These are phyloP conservation scores for Seladonia tumulorum DNA, from an alignment of 2,888 invertebrate genomes.

Conservation along the genomic window DNA sequence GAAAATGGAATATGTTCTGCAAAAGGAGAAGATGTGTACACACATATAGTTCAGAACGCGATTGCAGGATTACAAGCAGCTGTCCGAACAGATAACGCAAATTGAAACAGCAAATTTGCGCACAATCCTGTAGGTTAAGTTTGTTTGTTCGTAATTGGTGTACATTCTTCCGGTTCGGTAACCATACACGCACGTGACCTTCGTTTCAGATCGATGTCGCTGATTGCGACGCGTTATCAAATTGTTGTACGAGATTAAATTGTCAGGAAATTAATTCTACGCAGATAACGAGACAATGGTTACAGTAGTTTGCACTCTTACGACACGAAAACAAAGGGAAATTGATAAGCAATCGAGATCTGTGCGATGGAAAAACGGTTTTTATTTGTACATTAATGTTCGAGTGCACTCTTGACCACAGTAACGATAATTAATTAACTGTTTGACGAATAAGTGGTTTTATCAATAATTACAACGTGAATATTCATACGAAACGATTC, in stretches of 20 bases:
- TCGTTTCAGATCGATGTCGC: not conserved
- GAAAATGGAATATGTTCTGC: not conserved
- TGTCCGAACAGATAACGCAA: not conserved
- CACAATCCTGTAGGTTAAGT: not conserved
- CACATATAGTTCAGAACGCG: not conserved
- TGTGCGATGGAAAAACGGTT: not conserved
- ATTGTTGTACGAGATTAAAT: slow-evolving; percentile 11
- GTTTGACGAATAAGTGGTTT: not conserved
- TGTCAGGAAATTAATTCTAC: not conserved
- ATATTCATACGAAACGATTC: not conserved
- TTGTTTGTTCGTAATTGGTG: not conserved
- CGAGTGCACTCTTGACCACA: not conserved
- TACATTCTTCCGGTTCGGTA: slow-evolving; percentile 1
- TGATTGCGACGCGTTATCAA: not conserved
- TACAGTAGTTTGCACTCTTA: not conserved
- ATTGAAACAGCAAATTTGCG: slow-evolving; percentile 5
- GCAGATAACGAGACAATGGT: not conserved
- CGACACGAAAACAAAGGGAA: slow-evolving; percentile 3
- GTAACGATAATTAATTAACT: not conserved
- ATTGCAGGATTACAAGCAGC: not conserved
- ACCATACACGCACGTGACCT: not conserved
- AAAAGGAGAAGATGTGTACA: not conserved
- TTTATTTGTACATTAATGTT: not conserved
- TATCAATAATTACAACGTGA: not conserved
- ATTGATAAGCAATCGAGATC: not conserved